Evolutionary conservation across 1,140 invertebrate genomes (phyloP), one percentile per base, ranked within the genome.

Genomic region (Hyphantria cunea): DNA sequence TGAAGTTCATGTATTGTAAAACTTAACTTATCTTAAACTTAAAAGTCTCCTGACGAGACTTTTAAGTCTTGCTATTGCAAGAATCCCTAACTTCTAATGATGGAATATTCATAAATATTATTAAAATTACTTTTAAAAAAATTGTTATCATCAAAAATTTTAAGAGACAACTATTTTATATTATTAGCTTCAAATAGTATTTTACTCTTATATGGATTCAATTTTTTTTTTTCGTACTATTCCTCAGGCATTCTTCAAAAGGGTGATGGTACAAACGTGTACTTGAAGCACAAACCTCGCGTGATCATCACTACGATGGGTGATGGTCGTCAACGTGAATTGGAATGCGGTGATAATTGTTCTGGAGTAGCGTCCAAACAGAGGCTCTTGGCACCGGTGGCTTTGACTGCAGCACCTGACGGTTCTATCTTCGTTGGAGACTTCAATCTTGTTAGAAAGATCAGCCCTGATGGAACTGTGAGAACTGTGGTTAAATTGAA

Each of bases 341-440:
- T 97, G 7, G 95, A 96, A 15, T 97, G 96, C 70, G 82, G 79
- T 66, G 82, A 79, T 14, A 86, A 96, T 44, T 99, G 97, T 86
- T 95, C 97, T 74, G 96, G 96, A 0, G 91, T 94, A 34, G 96
- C 97, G 0, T 91, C 93, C 0, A 96, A 96, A 64, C 96, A 97
- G 80, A 91, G 96, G 41, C 92, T 99, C 0, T 91, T 99, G 12
- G 97, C 97, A 0, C 98, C 98, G 0, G 97, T 99, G 0, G 97
- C 97, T 0, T 91, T 99, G 0, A 96, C 97, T 0, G 95, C 97
- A 5, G 96, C 96, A 4, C 94, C 97, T 0, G 98, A 99, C 90
- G 98, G 98, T n/a, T 96, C 96, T 6, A 93, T 99, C 0, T 99
- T 96, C 81, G 96, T 99, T 1, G 98, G 97, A 0, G 98, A 99